A percentile compares a stretch with the other conserved stretches of the same genome.
Conservation (phyloP, 2,797 vertebrate species). For the Phalanger gymnotis region DNA sequence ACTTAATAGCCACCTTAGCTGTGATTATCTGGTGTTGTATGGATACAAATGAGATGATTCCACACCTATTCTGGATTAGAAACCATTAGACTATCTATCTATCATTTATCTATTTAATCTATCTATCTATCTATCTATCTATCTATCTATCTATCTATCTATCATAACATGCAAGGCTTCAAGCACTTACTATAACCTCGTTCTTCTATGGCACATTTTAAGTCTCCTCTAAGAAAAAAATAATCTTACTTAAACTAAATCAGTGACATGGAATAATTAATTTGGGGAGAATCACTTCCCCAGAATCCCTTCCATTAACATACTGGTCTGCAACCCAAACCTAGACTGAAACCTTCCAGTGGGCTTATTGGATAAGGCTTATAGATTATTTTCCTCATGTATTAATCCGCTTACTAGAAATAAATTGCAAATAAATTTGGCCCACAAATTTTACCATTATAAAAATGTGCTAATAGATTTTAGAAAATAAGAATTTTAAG, state of each 20-base stretch:
- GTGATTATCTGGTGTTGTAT: not conserved
- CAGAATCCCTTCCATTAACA: constrained; percentile 67
- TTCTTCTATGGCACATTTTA: constrained; percentile 60
- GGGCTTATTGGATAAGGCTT: constrained; percentile 81
- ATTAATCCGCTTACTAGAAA: constrained; percentile 85
- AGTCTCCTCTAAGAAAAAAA: constrained; percentile 40
- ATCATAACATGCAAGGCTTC: constrained; percentile 39
- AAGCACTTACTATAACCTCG: not conserved
- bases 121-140: not conserved
- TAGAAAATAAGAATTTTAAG: not conserved
- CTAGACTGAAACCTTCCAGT: constrained; percentile 80
- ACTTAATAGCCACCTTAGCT: not conserved
- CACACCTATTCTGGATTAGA: not conserved
- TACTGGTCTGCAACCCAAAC: constrained; percentile 80
- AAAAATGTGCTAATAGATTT: not conserved
- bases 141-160: not conserved
- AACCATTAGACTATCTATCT: not conserved
- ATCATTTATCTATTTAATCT: too few relatives aligned
- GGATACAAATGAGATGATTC: not conserved
- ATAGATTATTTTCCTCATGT: constrained; percentile 83
- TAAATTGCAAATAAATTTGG: constrained; percentile 85
- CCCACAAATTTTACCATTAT: constrained; percentile 85
- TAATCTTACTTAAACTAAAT: constrained; percentile 41
- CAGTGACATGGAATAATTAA: constrained; percentile 67
- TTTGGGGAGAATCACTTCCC: constrained; percentile 59